Conservation (phyloP, 2,797 vertebrate species). For the Prunella strophiata region DNA sequence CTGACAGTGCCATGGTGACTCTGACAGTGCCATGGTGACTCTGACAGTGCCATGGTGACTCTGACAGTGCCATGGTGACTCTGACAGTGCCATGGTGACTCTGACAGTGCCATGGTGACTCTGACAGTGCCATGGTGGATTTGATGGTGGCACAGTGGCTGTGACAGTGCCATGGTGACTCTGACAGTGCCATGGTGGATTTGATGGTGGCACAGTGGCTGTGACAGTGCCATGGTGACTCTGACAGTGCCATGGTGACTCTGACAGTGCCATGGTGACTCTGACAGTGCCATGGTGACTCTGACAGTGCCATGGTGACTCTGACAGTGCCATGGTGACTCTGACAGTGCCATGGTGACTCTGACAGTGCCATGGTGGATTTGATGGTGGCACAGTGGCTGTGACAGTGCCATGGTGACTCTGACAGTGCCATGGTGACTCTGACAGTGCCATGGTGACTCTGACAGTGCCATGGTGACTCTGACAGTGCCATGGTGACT, state of each 20-base stretch:
- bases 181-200: too few species aligned
- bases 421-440: too few species aligned
- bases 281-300: fast-evolving
- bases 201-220: too few species aligned
- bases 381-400: fast-evolving
- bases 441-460: background rate
- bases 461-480: fast-evolving
- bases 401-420: fast-evolving
- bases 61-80: fast-evolving
- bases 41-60: fast-evolving
- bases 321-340: fast-evolving
- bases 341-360: fast-evolving
- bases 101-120: fast-evolving
- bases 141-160: fast-evolving
- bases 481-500: fast-evolving
- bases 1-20: fast-evolving
- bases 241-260: fast-evolving
- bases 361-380: fast-evolving
- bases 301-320: fast-evolving
- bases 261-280: fast-evolving
- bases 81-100: fast-evolving
- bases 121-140: fast-evolving
- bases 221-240: background rate
- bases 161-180: fast-evolving
- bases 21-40: fast-evolving